These are phyloP conservation scores for Origma solitaria DNA, from an alignment of 2,113 vertebrate genomes.

Conservation along the genomic window DNA sequence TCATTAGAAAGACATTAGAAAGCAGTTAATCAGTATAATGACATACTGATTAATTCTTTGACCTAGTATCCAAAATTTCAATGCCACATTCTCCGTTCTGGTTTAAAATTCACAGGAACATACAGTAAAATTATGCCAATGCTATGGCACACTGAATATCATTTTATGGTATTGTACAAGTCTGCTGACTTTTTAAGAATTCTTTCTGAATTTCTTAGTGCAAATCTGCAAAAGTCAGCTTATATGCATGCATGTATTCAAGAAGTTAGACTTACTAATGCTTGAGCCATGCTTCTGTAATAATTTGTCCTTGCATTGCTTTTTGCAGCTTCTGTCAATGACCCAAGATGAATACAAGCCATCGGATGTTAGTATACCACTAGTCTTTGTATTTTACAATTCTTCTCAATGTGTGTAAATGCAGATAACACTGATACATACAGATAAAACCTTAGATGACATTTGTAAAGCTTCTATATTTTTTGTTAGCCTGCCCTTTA, in stretches of 20 bases:
- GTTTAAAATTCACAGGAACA: neutral
- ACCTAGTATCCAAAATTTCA: neutral
- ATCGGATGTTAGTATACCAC: conserved; percentile 89
- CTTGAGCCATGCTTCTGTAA: conserved; percentile 62
- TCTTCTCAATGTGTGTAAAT: neutral
- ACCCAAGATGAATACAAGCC: conserved; percentile 94
- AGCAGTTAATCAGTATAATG: conserved; percentile 56
- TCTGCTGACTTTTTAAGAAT: neutral
- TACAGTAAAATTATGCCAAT: neutral
- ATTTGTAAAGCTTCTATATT: neutral
- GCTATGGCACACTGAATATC: neutral
- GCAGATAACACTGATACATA: neutral
- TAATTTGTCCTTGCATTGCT: conserved; percentile 72
- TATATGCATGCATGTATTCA: neutral
- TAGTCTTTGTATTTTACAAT: conserved; percentile 43
- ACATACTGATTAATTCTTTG: conserved; percentile 48
- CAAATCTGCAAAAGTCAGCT: neutral
- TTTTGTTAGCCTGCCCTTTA: neutral
- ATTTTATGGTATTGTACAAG: neutral
- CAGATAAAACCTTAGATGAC: neutral
- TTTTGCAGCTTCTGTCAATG: conserved; percentile 90
- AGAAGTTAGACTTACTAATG: neutral
- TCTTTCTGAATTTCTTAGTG: conserved; percentile 21
- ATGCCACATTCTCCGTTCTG: neutral
- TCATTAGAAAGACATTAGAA: conserved; percentile 58